Evolutionary conservation across 2,797 vertebrate species (phyloP), one percentile per base, ranked within the genome.

Genomic region (Sternarchorhynchus goeldii): DNA sequence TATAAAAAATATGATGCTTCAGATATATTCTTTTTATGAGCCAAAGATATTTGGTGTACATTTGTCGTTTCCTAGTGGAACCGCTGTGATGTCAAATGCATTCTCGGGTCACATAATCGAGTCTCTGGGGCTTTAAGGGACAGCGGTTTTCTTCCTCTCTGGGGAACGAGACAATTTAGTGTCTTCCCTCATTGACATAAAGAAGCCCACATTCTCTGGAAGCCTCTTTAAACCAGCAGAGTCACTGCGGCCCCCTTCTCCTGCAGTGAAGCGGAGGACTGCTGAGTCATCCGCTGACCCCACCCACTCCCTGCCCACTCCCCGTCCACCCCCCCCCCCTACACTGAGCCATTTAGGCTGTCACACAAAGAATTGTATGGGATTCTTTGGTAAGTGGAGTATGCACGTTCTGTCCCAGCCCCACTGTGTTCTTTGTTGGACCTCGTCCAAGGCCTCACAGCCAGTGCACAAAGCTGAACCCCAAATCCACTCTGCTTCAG

Each of bases 321-420:
- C 72, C 78, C 58, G 69, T 78, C 59, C 79, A 69, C 83, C 31
- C 71, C 25, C 78, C 34, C 55, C 17, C 72, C 71, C 79, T 8
- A 56, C 64, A 65, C 70, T 67, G 84, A 78, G 63, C 34, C 73
- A 64, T 88, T 85, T 77, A 81, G 76, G 86, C 84, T 85, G 77
- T 80, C 84, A 87, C 57, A 86, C 91, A 93, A 91, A 93, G 86
- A 93, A 91, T 91, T 90, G 83, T 84, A 91, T 90, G 78, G 86
- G 89, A 91, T 93, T 93, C 91, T 93, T 93, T 91, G 93, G 93
- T 94, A 94, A 94, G 93, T 94, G 88, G 86, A 89, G 60, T 84
- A 92, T 86, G 92, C 92, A 91, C 80, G 88, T 80, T 70, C 83
- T 81, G 85, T 66, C 84, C 60, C 60, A 86, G 87, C 59, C 88